Evolutionary conservation across 2,797 vertebrate species (phyloP).

Genomic region (Neosalanx taihuensis): DNA sequence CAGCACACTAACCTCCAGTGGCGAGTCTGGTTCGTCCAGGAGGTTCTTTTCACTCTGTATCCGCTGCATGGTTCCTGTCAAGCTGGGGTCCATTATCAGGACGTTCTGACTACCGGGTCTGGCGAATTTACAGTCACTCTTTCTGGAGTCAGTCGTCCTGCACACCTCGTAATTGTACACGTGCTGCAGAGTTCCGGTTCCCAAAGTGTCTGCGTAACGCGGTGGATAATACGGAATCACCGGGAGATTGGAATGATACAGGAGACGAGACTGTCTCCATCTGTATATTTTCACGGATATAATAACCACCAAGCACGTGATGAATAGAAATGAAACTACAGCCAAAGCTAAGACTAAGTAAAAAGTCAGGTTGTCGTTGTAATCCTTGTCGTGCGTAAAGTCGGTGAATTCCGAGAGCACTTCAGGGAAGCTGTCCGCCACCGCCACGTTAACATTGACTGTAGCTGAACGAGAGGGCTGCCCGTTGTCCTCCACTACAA

Average conservation of each 20-base stretch:
- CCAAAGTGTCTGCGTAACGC: slow-evolving; percentile 25
- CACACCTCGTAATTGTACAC: slow-evolving; percentile 44
- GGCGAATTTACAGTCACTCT: slow-evolving; percentile 37
- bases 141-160: slow-evolving; percentile 44
- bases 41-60: slow-evolving; percentile 6
- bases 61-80: slow-evolving; percentile 32
- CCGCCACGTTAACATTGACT: slow-evolving; percentile 65
- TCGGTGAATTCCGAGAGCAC: slow-evolving; percentile 34
- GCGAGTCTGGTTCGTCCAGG: not conserved
- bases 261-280: slow-evolving; percentile 16
- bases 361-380: slow-evolving; percentile 31
- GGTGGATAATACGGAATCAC: slow-evolving; percentile 45
- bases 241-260: slow-evolving; percentile 49
- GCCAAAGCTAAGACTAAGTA: slow-evolving; percentile 35
- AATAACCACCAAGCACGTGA: slow-evolving; percentile 41
- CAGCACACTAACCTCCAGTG: not conserved
- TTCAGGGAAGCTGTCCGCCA: slow-evolving; percentile 57
- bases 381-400: slow-evolving; percentile 21
- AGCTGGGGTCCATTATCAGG: slow-evolving; percentile 32
- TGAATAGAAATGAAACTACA: slow-evolving; percentile 42
- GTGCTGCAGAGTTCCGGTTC: slow-evolving; percentile 42
- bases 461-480: slow-evolving; percentile 73
- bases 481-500: slow-evolving; percentile 75
- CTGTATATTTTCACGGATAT: slow-evolving; percentile 44
- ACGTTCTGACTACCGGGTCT: slow-evolving; percentile 29